Evolutionary conservation across 2,797 vertebrate genomes (phyloP).

Genomic region (Phalanger gymnotis): DNA sequence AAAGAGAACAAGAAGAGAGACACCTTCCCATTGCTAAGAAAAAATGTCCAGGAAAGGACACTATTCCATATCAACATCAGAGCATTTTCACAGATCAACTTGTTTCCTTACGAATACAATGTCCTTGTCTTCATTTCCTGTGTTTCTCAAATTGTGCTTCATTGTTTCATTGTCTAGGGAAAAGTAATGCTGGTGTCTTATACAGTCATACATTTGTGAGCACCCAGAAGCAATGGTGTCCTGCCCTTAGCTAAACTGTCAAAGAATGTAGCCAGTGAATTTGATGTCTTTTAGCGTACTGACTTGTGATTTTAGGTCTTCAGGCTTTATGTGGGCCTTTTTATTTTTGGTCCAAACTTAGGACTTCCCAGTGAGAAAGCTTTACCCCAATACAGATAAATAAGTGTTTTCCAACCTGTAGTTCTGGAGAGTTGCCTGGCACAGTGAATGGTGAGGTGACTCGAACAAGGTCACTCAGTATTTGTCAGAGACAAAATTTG

Average conservation of each 20-base stretch:
- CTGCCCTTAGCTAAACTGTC: background rate
- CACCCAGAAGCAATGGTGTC: background rate
- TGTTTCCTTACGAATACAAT: conserved; percentile 55
- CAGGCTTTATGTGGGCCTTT: background rate
- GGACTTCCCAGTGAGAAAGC: background rate
- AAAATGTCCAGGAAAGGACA: conserved; percentile 19
- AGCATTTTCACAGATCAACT: conserved; percentile 56
- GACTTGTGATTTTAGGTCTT: background rate
- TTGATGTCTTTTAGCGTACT: background rate
- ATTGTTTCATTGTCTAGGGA: conserved; percentile 41
- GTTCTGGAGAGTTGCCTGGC: background rate
- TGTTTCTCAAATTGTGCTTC: conserved; percentile 17
- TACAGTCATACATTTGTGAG: background rate
- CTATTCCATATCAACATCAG: background rate
- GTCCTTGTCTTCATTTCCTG: conserved; percentile 70
- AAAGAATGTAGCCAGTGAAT: background rate
- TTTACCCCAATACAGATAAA: background rate
- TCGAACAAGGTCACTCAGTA: too few species aligned
- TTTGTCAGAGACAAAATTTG: background rate
- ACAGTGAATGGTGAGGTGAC: background rate
- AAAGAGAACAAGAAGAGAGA: conserved; percentile 36
- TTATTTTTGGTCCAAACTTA: background rate
- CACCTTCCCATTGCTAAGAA: conserved; percentile 41
- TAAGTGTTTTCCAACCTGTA: background rate
- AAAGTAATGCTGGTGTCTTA: background rate